These are phyloP conservation scores for Drosophila mercatorum DNA, from an alignment of 2,888 invertebrate genomes.

Conservation along the genomic window DNA sequence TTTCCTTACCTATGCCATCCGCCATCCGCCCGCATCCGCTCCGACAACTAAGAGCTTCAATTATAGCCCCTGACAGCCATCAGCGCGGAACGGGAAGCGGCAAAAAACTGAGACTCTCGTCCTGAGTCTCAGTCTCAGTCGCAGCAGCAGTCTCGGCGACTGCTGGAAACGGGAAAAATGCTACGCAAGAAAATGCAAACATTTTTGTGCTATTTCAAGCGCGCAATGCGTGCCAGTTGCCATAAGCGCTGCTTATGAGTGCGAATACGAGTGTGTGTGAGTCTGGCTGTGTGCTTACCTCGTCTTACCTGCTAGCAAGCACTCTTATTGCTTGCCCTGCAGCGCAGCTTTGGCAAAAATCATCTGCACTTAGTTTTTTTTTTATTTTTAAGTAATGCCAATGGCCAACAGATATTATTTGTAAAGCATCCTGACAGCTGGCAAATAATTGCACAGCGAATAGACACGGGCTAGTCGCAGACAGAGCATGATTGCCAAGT, in stretches of 20 bases:
- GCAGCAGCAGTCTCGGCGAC: no score
- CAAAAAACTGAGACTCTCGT: slow-evolving; percentile 5
- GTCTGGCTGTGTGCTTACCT: slow-evolving; percentile 2
- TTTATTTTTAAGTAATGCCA: slow-evolving; percentile 42
- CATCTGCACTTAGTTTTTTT: slow-evolving; percentile 33
- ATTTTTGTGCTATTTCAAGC: slow-evolving; percentile 62
- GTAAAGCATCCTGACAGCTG: slow-evolving; percentile 4
- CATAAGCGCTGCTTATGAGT: slow-evolving; percentile 23
- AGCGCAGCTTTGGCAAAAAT: slow-evolving; percentile 62
- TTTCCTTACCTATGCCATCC: slow-evolving; percentile 23
- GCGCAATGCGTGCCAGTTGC: slow-evolving; percentile 47
- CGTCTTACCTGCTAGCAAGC: slow-evolving; percentile 19
- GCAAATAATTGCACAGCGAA: slow-evolving; percentile 10
- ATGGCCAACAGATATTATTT: slow-evolving; percentile 30
- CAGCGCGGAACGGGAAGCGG: slow-evolving; percentile 21
- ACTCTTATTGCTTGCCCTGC: slow-evolving; percentile 43
- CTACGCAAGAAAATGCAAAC: slow-evolving; percentile 43
- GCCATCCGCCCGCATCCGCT: slow-evolving; percentile 24
- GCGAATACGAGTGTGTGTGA: slow-evolving; percentile 3
- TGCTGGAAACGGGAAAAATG: slow-evolving; percentile 26
- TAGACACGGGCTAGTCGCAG: neutral
- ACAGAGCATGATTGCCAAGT: neutral
- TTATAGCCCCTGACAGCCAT: slow-evolving; percentile 65
- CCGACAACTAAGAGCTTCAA: slow-evolving; percentile 67
- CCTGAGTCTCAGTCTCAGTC: neutral